Conservation (phyloP, 2,113 vertebrate species). For the Empidonax alnorum region DNA sequence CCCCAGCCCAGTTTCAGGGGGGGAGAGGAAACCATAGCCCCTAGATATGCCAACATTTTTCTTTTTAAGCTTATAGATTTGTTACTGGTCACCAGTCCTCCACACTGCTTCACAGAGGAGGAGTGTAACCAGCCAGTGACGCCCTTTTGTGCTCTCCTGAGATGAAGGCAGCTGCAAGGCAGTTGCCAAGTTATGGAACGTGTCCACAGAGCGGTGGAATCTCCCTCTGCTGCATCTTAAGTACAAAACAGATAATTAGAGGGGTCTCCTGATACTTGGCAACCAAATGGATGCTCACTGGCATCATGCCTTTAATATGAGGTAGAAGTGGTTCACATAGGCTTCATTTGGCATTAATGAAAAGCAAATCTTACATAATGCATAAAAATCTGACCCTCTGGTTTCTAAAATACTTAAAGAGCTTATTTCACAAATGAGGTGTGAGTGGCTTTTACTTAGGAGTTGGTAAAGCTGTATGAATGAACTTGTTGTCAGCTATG, state of each 20-base stretch:
- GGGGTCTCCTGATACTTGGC: constrained; percentile 61
- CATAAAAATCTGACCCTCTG: constrained; percentile 58
- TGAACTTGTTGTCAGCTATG: constrained; percentile 20
- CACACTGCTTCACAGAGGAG: background rate
- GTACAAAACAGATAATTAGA: constrained; percentile 69
- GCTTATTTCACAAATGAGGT: constrained; percentile 61
- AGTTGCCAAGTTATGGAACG: constrained; percentile 66
- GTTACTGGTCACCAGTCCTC: background rate
- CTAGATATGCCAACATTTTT: background rate
- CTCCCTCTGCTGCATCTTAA: constrained; percentile 53
- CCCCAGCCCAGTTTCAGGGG: no score
- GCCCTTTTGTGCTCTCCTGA: background rate
- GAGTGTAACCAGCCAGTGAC: background rate
- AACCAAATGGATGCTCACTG: constrained; percentile 64
- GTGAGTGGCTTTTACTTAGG: constrained; percentile 51
- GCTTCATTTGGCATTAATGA: constrained; percentile 67
- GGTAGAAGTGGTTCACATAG: constrained; percentile 51
- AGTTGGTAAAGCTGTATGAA: constrained; percentile 35
- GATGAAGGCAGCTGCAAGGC: background rate
- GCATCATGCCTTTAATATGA: constrained; percentile 65
- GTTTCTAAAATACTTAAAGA: constrained; percentile 59
- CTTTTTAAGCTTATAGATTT: background rate
- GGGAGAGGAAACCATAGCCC: background rate
- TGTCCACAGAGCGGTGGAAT: constrained; percentile 39
- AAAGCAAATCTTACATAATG: constrained; percentile 62